Evolutionary conservation across 2,797 vertebrate species (phyloP).

Genomic region (Rhynchotus rufescens): DNA sequence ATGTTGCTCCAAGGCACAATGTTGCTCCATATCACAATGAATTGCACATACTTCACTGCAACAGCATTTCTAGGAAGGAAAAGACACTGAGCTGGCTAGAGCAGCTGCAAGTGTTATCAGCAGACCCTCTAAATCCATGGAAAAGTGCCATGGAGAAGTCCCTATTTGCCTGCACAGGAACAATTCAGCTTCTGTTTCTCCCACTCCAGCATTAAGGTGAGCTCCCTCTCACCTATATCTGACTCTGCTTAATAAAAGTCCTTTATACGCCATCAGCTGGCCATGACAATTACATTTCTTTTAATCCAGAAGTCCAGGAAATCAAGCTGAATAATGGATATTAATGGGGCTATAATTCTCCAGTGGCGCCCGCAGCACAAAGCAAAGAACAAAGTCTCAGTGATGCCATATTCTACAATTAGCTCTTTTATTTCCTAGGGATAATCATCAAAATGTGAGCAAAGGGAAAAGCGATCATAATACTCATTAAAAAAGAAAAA

Average conservation of each 20-base stretch:
- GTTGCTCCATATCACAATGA: not conserved
- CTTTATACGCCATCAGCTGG: not conserved
- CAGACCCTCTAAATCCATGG: not conserved
- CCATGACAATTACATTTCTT: slow-evolving; percentile 22
- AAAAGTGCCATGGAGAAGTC: not conserved
- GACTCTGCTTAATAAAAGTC: not conserved
- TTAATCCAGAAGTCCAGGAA: slow-evolving; percentile 29
- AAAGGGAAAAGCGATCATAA: slow-evolving; percentile 28
- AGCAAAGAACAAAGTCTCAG: slow-evolving; percentile 45
- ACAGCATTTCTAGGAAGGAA: not conserved
- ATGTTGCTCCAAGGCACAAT: not conserved
- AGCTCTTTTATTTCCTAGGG: slow-evolving; percentile 18
- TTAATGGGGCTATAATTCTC: slow-evolving; percentile 44
- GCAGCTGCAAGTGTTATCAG: not conserved
- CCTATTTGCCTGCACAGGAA: not conserved
- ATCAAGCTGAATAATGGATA: not conserved
- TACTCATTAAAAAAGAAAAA: not conserved
- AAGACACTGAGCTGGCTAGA: not conserved
- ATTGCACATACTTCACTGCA: not conserved
- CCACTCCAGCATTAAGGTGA: not conserved
- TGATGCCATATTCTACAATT: slow-evolving; percentile 8
- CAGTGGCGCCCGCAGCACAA: slow-evolving; percentile 37
- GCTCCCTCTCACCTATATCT: not conserved
- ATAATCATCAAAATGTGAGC: slow-evolving; percentile 28
- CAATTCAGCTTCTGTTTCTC: not conserved